phyloP scores from a whole-genome alignment of 2,797 vertebrate genomes.

The Microtus californicus region DNA sequence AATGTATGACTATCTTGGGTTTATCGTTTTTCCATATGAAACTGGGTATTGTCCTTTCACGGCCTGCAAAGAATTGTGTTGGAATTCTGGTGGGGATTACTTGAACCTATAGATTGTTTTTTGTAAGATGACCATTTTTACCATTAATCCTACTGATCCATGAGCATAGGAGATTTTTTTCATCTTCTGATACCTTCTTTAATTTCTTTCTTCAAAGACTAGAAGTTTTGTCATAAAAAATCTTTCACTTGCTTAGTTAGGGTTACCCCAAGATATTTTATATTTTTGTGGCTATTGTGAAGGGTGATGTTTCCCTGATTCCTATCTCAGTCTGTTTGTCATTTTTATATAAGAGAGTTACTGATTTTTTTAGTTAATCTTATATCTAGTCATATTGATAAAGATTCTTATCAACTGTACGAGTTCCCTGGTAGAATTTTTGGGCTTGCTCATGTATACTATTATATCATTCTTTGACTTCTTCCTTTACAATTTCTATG shows the following conservation, averaged over 20 bases:
- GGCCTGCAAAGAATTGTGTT: not conserved
- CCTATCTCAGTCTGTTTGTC: not conserved
- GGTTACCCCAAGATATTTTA: not conserved
- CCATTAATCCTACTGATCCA: not conserved
- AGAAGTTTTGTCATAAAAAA: not conserved
- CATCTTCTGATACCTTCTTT: not conserved
- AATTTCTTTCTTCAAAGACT: not conserved
- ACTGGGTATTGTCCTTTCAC: not conserved
- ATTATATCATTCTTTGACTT: not conserved
- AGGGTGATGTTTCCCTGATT: not conserved
- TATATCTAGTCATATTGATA: not conserved
- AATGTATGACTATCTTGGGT: not conserved
- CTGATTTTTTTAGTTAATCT: not conserved
- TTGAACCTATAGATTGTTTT: not conserved
- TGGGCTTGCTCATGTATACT: not conserved
- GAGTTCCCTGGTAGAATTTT: not conserved
- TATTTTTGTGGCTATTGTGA: not conserved
- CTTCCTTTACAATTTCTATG: not conserved
- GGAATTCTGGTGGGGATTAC: not conserved
- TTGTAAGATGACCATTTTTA: not conserved
- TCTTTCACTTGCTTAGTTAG: not conserved
- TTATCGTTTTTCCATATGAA: not conserved
- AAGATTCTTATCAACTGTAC: not conserved
- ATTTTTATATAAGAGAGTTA: not conserved
- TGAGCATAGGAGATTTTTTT: not conserved